Percentiles rank a stretch among this genome's conserved stretches.
Evolutionary conservation across 2,888 invertebrate genomes (phyloP).

Genomic region (Uropetala carovei): DNA sequence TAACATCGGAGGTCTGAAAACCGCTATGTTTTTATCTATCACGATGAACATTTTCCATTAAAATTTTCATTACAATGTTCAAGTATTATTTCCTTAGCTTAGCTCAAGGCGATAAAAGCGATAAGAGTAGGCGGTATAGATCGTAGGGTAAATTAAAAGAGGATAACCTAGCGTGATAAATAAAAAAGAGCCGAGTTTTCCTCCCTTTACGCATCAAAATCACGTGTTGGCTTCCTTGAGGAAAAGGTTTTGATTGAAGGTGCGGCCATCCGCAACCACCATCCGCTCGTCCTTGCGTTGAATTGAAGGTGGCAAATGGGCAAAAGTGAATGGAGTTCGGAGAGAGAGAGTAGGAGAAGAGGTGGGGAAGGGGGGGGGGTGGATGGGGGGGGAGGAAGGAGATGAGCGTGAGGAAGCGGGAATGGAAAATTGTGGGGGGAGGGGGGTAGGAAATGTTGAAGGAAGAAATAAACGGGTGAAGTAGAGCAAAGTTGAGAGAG

Average conservation of each 20-base stretch:
- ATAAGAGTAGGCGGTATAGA: too few species aligned
- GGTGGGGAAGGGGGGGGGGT: too few species aligned
- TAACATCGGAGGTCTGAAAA: too few species aligned
- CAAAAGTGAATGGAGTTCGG: background rate
- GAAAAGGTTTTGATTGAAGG: background rate
- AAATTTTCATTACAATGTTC: too few species aligned
- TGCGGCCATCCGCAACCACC: slow-evolving; percentile 35
- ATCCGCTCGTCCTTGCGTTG: slow-evolving; percentile 6
- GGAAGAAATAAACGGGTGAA: background rate
- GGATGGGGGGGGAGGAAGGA: background rate
- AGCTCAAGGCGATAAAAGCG: background rate
- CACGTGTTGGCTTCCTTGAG: background rate
- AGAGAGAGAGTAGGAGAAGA: background rate
- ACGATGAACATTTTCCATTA: too few species aligned
- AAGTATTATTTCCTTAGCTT: too few species aligned
- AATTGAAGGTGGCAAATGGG: slow-evolving; percentile 39
- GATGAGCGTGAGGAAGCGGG: too few species aligned
- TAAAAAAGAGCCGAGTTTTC: background rate
- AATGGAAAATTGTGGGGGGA: background rate
- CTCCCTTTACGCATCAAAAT: background rate
- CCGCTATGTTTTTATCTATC: too few species aligned
- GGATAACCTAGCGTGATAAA: background rate
- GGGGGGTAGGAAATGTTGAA: background rate
- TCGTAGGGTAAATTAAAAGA: background rate
- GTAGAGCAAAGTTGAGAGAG: background rate